Base-by-base conservation (phyloP, 1,140 invertebrate species). In the Lerema accius region DNA sequence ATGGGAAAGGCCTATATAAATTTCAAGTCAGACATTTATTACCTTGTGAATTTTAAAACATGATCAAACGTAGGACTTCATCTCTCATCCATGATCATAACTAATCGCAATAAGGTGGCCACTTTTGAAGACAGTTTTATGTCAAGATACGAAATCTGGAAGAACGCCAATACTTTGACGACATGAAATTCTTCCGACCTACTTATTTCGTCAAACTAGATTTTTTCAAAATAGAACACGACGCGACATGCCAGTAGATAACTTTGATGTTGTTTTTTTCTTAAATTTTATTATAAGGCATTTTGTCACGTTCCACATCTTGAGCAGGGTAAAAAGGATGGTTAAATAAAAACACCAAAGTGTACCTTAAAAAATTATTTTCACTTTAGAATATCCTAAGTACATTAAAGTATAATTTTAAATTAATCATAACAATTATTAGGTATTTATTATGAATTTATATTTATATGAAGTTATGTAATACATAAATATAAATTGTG, bases 321-420 rank as follows among this genome's bases (percentile, higher is more conserved):
- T n/a, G n/a, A 55, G 13, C 10, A 49, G 45, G 16, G 26, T 42
- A 66, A 39, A 37, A 13, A 15, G 55, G 14, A 53, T 51, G 70
- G 67, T 71, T 68, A 72, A 51, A 67, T 51, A 45, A 75, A 76
- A 65, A 69, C 56, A 65, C 50, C 11, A 58, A 28, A 62, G 61
- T 75, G 63, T 85, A 81, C 84, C 84, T 89, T 87, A 86, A 76
- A 83, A 86, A 82, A 85, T 87, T 85, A 86, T 86, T 85, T 86
- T 85, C 82, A 77, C 80, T 85, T 86, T 86, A 86, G 56, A 80
- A 78, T 82, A 87, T 78, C 81, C 79, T 87, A 84, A 89, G 84
- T 89, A 88, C 81, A 79, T 79, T 83, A 79, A 63, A 80, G 78
- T 86, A 82, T 86, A 81, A 79, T 84, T 84, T 82, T 80, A 84